These are phyloP conservation scores for Benitochromis conjunctus DNA, from an alignment of 2,113 vertebrate genomes.

Conservation along the genomic window DNA sequence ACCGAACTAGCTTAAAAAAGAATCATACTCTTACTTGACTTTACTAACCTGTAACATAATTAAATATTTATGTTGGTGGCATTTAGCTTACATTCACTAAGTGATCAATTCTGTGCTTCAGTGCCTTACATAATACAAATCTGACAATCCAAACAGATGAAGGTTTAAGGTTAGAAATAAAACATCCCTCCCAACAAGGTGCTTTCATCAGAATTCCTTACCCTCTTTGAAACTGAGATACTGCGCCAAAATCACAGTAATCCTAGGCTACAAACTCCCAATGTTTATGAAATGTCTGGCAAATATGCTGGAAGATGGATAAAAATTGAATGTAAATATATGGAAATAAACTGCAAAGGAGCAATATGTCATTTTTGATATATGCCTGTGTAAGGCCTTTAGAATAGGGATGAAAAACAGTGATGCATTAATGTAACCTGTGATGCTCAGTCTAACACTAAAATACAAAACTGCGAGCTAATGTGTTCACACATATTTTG, in stretches of 20 bases:
- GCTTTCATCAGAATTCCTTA: neutral
- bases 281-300: conserved; percentile 5
- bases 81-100: neutral
- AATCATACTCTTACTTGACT: neutral
- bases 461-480: neutral
- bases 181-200: neutral
- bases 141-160: conserved; percentile 8
- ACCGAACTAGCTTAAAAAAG: neutral
- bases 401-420: neutral
- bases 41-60: neutral
- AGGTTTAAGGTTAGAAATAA: neutral
- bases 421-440: conserved; percentile 21
- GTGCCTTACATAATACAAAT: neutral
- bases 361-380: conserved; percentile 28
- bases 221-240: conserved; percentile 23
- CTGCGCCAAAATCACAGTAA: neutral
- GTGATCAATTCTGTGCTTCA: neutral
- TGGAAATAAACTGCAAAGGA: conserved; percentile 31
- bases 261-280: neutral
- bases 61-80: neutral
- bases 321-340: conserved; percentile 32
- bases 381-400: conserved; percentile 27
- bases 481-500: conserved; percentile 12
- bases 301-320: conserved; percentile 12
- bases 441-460: conserved; percentile 15